Percentiles rank a stretch among this genome's conserved stretches.
These are phyloP conservation scores for Dromiciops gliroides DNA, from an alignment of 2,113 vertebrate species.

Conservation along the genomic window DNA sequence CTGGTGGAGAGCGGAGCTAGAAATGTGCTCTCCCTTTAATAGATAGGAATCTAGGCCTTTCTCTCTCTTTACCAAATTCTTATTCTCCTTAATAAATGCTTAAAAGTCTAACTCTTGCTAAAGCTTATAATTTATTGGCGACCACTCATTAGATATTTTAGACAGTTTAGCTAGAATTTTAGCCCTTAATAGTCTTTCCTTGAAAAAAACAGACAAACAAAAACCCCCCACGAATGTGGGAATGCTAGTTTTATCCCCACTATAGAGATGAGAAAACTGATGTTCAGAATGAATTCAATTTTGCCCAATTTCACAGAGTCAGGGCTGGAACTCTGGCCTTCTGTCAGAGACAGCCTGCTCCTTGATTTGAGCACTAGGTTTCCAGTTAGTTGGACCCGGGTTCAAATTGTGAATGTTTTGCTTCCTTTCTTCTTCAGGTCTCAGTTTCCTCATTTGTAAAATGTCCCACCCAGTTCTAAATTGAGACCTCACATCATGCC, in stretches of 20 bases:
- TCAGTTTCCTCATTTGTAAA: neutral
- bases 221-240: neutral
- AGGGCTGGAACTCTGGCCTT: neutral
- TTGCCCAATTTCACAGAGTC: neutral
- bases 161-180: too few species aligned
- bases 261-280: slow-evolving; percentile 13
- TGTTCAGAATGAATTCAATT: neutral
- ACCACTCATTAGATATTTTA: too few species aligned
- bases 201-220: neutral
- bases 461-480: neutral
- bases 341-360: fast-evolving
- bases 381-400: slow-evolving; percentile 11
- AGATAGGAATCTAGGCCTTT: too few species aligned
- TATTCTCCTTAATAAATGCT: too few species aligned
- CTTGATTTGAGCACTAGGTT: neutral
- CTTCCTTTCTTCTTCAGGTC: neutral
- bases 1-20: too few species aligned
- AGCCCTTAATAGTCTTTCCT: too few species aligned
- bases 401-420: neutral
- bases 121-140: too few species aligned
- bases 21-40: too few species aligned
- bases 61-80: too few species aligned
- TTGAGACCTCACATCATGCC: neutral
- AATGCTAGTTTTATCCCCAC: neutral
- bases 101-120: too few species aligned